phyloP scores from a whole-genome alignment of 2,797 vertebrate genomes.

The Sternotherus odoratus region DNA sequence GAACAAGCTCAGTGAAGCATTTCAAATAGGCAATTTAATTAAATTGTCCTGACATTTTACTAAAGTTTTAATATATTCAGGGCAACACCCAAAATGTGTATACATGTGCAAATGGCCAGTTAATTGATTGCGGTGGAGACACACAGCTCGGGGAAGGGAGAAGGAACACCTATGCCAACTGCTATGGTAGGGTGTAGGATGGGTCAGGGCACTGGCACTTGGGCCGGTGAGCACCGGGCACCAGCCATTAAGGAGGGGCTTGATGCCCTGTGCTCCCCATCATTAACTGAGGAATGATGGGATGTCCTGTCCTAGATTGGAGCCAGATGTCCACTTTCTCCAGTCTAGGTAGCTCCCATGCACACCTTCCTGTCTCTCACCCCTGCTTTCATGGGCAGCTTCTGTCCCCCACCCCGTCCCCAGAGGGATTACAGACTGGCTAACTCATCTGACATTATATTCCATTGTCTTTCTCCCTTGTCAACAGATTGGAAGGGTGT shows the following conservation, averaged over 20 bases:
- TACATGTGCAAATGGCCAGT: not conserved
- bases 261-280: not conserved
- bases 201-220: not conserved
- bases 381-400: not conserved
- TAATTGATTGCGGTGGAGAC: not conserved
- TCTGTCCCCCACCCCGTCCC: not conserved
- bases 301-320: not conserved
- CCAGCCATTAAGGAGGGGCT: not conserved
- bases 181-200: not conserved
- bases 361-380: not conserved
- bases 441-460: not conserved
- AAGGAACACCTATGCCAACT: not conserved
- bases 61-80: constrained; percentile 35
- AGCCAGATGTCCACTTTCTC: too few species aligned
- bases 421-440: not conserved
- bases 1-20: not conserved
- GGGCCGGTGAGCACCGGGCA: not conserved
- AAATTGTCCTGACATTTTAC: constrained; percentile 16
- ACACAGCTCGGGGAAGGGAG: not conserved
- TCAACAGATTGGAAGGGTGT: not conserved
- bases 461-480: not conserved
- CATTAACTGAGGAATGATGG: not conserved
- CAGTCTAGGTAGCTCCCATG: not conserved
- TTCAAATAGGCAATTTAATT: not conserved
- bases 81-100: not conserved